Evolutionary conservation across 2,797 vertebrate genomes (phyloP).

Genomic region (Melanotaenia maccullochi): DNA sequence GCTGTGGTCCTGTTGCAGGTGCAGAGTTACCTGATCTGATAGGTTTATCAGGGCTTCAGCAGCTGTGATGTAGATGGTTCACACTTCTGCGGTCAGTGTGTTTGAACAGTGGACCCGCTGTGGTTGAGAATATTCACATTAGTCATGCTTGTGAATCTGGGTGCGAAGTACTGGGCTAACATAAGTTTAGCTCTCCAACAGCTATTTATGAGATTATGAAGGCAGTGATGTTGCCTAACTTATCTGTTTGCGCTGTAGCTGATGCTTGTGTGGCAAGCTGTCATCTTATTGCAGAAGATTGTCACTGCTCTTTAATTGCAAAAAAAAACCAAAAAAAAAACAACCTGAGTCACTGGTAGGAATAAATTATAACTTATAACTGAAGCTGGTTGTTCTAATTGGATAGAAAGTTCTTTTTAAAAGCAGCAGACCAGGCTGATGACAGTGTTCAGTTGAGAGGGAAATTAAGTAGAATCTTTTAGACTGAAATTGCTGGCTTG

Average conservation of each 20-base stretch:
- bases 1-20: neutral
- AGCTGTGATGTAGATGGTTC: conserved; percentile 16
- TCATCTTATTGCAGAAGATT: conserved; percentile 34
- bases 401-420: too few species aligned
- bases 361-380: neutral
- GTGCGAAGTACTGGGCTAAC: conserved; percentile 34
- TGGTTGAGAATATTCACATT: conserved; percentile 28
- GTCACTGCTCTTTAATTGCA: conserved; percentile 13
- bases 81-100: conserved; percentile 12
- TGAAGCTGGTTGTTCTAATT: neutral
- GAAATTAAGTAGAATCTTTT: too few species aligned
- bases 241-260: conserved; percentile 28
- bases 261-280: conserved; percentile 27
- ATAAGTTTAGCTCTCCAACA: conserved; percentile 36
- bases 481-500: too few species aligned
- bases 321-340: neutral
- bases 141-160: conserved; percentile 29
- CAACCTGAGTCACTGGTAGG: neutral
- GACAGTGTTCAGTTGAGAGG: too few species aligned
- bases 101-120: conserved; percentile 17
- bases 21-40: neutral
- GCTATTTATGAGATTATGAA: conserved; percentile 42
- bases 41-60: conserved; percentile 5
- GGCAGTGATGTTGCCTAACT: conserved; percentile 19
- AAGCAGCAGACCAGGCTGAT: too few species aligned